Percentiles rank a stretch among this genome's conserved stretches.
Evolutionary conservation across 30 jellyfish, hydroid and myxozoan genomes (phyloP).

Genomic region (Turritopsis dohrnii): DNA sequence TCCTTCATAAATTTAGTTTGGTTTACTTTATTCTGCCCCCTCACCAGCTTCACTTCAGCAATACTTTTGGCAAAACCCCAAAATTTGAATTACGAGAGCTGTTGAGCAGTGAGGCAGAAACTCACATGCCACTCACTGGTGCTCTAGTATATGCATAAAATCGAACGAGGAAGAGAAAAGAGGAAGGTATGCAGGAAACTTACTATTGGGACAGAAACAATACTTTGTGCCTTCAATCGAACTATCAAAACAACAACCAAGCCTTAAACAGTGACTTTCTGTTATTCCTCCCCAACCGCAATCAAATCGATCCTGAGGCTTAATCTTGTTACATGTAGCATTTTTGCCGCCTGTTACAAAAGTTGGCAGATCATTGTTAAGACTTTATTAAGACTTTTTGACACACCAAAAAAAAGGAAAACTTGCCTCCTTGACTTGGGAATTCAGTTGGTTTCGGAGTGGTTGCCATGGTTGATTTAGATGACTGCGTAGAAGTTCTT

Average conservation of each 20-base stretch:
- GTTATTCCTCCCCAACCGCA: constrained; percentile 81
- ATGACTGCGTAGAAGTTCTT: not conserved
- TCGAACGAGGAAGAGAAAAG: too few species aligned
- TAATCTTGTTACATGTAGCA: constrained; percentile 19
- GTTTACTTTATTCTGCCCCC: too few species aligned
- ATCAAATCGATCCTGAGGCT: constrained; percentile 41
- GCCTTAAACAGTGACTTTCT: constrained; percentile 56
- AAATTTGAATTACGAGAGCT: too few species aligned
- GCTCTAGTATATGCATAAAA: too few species aligned
- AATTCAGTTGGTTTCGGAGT: not conserved
- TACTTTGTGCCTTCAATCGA: constrained; percentile 27
- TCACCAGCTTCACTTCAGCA: too few species aligned
- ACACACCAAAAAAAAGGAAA: not conserved
- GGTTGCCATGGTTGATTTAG: constrained; percentile 1
- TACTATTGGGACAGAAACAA: constrained; percentile 86
- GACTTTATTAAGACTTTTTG: not conserved
- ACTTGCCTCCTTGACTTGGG: not conserved
- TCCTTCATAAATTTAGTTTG: too few species aligned
- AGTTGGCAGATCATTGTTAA: not conserved
- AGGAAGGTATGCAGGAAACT: too few species aligned
- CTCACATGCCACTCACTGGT: too few species aligned
- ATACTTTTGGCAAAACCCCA: too few species aligned
- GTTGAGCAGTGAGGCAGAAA: too few species aligned
- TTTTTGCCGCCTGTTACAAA: constrained; percentile 18
- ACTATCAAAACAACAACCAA: constrained; percentile 88